Conservation (phyloP, 2,113 vertebrate species). For the Polyodon spathula region DNA sequence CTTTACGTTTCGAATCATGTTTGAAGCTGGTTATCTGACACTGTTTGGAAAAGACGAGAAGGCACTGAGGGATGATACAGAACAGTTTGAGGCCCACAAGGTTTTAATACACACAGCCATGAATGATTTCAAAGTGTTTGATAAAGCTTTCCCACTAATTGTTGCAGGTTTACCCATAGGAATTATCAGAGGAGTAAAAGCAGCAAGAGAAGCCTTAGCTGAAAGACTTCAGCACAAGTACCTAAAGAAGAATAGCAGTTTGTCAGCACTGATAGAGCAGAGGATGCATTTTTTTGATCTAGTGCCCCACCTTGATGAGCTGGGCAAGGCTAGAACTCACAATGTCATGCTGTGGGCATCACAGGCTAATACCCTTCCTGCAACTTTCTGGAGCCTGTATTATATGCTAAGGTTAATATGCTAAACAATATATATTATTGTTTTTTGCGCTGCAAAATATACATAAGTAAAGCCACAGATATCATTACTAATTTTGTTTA, state of each 20-base stretch:
- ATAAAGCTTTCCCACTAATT: conserved; percentile 31
- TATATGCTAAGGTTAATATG: conserved; percentile 32
- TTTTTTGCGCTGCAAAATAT: background rate
- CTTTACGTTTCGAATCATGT: conserved; percentile 38
- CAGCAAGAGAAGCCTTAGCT: conserved; percentile 32
- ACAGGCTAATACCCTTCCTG: too few species aligned
- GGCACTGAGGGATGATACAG: background rate
- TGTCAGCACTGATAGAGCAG: conserved; percentile 32
- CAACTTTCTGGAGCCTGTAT: conserved; percentile 37
- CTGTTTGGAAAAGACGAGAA: conserved; percentile 32
- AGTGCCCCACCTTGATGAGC: conserved; percentile 31
- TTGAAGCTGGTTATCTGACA: conserved; percentile 39
- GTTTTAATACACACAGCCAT: conserved; percentile 19
- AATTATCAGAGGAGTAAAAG: conserved; percentile 22
- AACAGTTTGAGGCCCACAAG: background rate
- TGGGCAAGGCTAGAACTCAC: conserved; percentile 21
- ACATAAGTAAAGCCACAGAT: background rate
- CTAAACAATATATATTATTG: background rate
- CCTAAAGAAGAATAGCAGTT: conserved; percentile 23
- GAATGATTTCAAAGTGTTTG: conserved; percentile 33
- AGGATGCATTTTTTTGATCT: conserved; percentile 33
- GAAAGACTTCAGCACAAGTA: conserved; percentile 22
- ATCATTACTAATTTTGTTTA: background rate
- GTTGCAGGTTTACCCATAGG: conserved; percentile 32
- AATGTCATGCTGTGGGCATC: too few species aligned